phyloP scores from a whole-genome alignment of 2,113 vertebrate species.

The Butorides virescens region DNA sequence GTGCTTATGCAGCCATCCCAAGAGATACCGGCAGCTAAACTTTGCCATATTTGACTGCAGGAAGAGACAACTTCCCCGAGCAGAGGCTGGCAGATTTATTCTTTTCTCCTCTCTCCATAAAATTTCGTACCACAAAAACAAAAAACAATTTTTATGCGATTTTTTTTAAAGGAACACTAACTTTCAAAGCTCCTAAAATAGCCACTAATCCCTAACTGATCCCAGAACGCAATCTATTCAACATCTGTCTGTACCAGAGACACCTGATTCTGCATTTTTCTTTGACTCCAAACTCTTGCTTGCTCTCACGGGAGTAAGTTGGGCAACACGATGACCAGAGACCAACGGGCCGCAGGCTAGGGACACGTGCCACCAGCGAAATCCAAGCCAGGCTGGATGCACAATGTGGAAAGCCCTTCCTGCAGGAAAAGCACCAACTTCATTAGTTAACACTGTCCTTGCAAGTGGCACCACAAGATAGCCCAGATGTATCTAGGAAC shows the following conservation, averaged over 20 bases:
- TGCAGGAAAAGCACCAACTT: neutral
- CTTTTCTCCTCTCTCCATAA: neutral
- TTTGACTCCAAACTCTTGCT: neutral
- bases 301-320: accelerated
- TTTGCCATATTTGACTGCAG: neutral
- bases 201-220: neutral
- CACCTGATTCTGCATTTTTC: neutral
- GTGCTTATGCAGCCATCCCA: accelerated
- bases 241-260: neutral
- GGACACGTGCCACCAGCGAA: neutral
- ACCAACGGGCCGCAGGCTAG: neutral
- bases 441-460: neutral
- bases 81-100: neutral
- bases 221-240: neutral
- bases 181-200: neutral
- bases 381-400: neutral
- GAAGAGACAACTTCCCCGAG: neutral
- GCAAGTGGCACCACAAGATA: neutral
- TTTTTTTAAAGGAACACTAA: neutral
- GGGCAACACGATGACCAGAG: neutral
- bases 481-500: neutral
- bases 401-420: neutral
- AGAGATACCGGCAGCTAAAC: neutral
- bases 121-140: neutral
- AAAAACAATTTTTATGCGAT: accelerated